A percentile compares a stretch with the other conserved stretches of the same genome.
Conservation (phyloP, 2,888 invertebrate species). For the Cheilosia scutellata region DNA sequence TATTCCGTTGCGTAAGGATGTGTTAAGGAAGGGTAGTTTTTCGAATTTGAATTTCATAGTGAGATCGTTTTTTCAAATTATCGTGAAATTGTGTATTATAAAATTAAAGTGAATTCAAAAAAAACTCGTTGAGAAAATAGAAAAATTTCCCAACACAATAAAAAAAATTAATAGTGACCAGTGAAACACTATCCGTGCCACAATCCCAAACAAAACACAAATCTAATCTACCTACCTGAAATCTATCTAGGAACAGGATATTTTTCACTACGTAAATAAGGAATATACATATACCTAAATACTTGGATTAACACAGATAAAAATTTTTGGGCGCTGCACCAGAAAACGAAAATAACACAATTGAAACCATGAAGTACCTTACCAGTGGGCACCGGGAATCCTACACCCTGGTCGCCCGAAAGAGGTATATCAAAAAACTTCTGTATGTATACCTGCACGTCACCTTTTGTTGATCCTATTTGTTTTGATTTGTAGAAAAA, state of each 20-base stretch:
- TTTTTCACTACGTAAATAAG: slow-evolving; percentile 13
- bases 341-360: slow-evolving; percentile 27
- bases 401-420: slow-evolving; percentile 83
- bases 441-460: slow-evolving; percentile 81
- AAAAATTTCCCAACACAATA: not conserved
- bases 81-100: not conserved
- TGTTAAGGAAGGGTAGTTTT: slow-evolving; percentile 1
- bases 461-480: slow-evolving; percentile 37
- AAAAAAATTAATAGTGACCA: slow-evolving; percentile 18
- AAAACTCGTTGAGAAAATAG: not conserved
- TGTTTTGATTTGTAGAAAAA: slow-evolving; percentile 53
- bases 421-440: slow-evolving; percentile 84
- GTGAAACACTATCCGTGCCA: slow-evolving; percentile 7
- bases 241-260: slow-evolving; percentile 24
- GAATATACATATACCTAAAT: slow-evolving; percentile 16
- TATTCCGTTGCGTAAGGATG: slow-evolving; percentile 46
- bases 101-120: not conserved
- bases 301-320: slow-evolving; percentile 52
- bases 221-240: slow-evolving; percentile 46
- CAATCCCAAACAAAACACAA: slow-evolving; percentile 30
- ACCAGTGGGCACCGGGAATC: slow-evolving; percentile 82
- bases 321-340: slow-evolving; percentile 44
- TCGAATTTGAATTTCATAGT: slow-evolving; percentile 1
- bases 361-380: slow-evolving; percentile 82
- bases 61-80: slow-evolving; percentile 12